Base-by-base conservation (phyloP, 1,140 invertebrate genomes). In the Charaxes varanes region DNA sequence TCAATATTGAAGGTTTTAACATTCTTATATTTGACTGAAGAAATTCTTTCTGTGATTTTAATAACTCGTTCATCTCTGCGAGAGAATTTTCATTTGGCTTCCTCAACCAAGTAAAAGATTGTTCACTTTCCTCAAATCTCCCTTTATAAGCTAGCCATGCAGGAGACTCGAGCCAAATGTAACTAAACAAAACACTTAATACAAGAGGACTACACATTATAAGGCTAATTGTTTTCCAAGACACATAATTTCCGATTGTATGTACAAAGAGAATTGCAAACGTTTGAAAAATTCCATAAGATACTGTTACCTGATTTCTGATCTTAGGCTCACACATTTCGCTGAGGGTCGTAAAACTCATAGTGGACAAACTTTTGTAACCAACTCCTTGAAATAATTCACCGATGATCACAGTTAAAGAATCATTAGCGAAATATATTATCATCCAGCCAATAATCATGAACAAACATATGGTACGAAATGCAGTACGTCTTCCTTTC, bases 311-410 rank as follows among this genome's bases (percentile, higher is more conserved):
- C 26, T 34, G 31, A 13, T 34, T 46, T 23, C 43, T 18, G 10
- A 40, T 38, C 17, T 23, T 28, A n/a, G 43, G 43, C 10, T 40
- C 22, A 6, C 27, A 30, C 43, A 46, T 46, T 35, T 46, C 43
- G 22, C 35, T 28, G 8, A 46, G 22, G 16, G 27, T 34, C 21
- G 30, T 24, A 14, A 31, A 38, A n/a, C 19, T 34, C 6, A 46
- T 31, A 7, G 40, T 10, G 16, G 34, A 14, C 4, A 46, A 13
- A 16, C 19, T 33, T n/a, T 45, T 45, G 28, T 16, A 15, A 5
- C 43, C 43, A n/a, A 38, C 26, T 16, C 43, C 43, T 40, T 38
- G 36, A 6, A 46, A 46, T 4, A 35, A 18, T 27, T 45, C 43
- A 1, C 33, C 43, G 6, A 46, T 22, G 6, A 46, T 34, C 6